Conservation (phyloP, 2,888 invertebrate genomes). For the Campoplex nolae region DNA sequence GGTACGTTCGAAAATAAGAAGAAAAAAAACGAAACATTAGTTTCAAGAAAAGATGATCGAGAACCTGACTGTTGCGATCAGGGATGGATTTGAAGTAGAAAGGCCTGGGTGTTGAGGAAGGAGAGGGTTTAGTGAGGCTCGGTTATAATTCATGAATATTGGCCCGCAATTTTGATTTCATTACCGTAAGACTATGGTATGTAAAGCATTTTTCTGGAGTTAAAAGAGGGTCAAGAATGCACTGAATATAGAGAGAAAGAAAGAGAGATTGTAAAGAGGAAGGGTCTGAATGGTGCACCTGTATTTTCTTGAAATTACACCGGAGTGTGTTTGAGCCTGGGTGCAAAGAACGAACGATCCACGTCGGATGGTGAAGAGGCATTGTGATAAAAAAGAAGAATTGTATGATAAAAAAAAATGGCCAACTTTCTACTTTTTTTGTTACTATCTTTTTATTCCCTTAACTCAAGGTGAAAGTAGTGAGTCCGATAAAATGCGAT, state of each 20-base stretch:
- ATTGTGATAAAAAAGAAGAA: constrained; percentile 5
- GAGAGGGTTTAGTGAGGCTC: constrained; percentile 54
- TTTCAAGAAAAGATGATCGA: neutral
- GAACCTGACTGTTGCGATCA: neutral
- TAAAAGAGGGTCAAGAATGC: constrained; percentile 1
- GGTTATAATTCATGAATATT: constrained; percentile 79
- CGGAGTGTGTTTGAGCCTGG: constrained; percentile 1
- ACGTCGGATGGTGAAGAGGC: constrained; percentile 1
- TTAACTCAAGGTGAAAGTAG: neutral
- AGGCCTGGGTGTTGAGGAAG: neutral
- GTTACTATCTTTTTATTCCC: neutral
- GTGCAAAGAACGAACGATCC: constrained; percentile 1
- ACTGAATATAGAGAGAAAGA: neutral
- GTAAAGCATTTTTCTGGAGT: constrained; percentile 10
- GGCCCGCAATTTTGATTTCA: constrained; percentile 77
- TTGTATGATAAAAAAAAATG: neutral
- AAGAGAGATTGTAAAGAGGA: neutral
- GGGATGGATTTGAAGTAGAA: neutral
- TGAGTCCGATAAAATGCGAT: constrained; percentile 25
- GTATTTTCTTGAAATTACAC: constrained; percentile 53
- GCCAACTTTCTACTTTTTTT: neutral
- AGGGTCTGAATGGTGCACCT: constrained; percentile 32
- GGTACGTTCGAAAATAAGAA: neutral
- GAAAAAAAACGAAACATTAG: neutral
- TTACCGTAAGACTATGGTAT: constrained; percentile 63